These are phyloP conservation scores for Trilocha varians DNA, from an alignment of 2,888 invertebrate species.

Conservation along the genomic window DNA sequence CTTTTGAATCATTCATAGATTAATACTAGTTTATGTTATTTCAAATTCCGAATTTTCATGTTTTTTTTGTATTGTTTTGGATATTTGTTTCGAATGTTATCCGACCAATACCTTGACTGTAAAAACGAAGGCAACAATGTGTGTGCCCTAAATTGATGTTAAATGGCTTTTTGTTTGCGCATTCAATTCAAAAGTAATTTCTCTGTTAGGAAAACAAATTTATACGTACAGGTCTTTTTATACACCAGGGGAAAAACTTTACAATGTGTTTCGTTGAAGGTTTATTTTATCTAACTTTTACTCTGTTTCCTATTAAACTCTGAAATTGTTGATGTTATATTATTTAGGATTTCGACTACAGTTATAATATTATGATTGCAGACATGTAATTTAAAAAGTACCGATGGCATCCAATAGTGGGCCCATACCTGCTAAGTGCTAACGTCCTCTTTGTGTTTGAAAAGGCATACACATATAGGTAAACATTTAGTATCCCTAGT, in stretches of 20 bases:
- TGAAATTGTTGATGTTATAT: not conserved
- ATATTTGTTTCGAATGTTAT: conserved; percentile 10
- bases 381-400: too few species aligned
- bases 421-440: too few species aligned
- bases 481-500: too few species aligned
- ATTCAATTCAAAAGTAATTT: conserved; percentile 50
- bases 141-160: conserved; percentile 42
- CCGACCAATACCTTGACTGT: conserved; percentile 7
- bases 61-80: too few species aligned
- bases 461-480: too few species aligned
- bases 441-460: too few species aligned
- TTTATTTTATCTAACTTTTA: not conserved
- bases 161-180: conserved; percentile 58
- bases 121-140: not conserved
- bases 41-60: too few species aligned
- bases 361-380: too few species aligned
- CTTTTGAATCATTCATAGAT: too few species aligned
- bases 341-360: too few species aligned
- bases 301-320: not conserved
- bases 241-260: conserved; percentile 28
- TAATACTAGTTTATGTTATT: too few species aligned
- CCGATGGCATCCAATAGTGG: too few species aligned
- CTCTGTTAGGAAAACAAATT: conserved; percentile 47
- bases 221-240: conserved; percentile 31
- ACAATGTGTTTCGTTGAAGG: conserved; percentile 12